phyloP scores from a whole-genome alignment of 2,113 vertebrate species.

The Macaca nemestrina region DNA sequence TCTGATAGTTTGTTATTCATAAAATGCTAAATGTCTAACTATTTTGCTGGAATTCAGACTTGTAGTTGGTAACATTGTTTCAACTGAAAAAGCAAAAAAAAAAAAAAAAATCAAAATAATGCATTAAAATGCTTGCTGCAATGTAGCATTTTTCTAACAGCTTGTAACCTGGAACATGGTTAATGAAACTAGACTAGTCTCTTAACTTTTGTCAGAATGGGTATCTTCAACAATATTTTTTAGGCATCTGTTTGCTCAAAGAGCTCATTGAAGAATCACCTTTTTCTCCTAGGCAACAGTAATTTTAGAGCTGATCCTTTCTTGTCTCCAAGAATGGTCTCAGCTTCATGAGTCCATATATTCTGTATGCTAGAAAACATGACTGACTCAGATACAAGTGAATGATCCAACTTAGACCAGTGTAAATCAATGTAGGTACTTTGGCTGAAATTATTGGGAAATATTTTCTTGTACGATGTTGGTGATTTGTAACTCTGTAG shows the following conservation, averaged over 20 bases:
- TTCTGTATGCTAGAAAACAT: neutral
- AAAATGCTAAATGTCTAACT: neutral
- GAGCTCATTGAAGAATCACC: neutral
- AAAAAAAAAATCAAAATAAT: neutral
- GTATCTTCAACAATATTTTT: neutral
- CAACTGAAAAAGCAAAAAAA: neutral
- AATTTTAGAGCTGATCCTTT: neutral
- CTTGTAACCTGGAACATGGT: neutral
- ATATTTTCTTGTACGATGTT: neutral
- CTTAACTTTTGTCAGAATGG: neutral
- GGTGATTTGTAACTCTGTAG: neutral
- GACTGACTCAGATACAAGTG: neutral
- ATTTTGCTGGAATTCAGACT: slow-evolving; percentile 52
- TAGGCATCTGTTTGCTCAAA: neutral
- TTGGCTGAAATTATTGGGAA: neutral
- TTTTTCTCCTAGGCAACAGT: neutral
- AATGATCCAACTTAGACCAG: neutral
- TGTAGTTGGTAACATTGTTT: slow-evolving; percentile 1
- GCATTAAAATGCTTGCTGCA: neutral
- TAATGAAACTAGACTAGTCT: neutral
- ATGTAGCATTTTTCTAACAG: neutral
- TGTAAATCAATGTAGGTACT: neutral
- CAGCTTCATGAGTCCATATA: neutral
- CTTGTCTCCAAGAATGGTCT: neutral
- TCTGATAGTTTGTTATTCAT: neutral